phyloP scores from a whole-genome alignment of 2,113 vertebrate species.

The Peromyscus maniculatus region DNA sequence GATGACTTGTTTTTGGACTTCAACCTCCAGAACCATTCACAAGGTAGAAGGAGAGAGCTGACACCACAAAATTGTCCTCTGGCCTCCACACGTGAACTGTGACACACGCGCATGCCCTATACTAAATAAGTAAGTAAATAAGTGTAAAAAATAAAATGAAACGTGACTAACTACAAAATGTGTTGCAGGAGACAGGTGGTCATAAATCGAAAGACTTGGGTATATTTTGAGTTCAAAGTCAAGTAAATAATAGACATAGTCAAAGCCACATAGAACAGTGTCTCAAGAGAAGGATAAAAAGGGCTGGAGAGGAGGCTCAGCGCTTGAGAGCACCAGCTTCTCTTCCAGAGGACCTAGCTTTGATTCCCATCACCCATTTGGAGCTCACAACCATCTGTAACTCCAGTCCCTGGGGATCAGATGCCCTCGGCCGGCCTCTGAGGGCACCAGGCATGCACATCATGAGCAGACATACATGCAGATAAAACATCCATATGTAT shows the following conservation, averaged over 20 bases:
- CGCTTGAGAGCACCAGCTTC: too few relatives aligned
- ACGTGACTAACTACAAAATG: neutral
- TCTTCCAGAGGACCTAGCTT: neutral
- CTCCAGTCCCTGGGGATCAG: neutral
- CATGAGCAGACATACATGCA: neutral
- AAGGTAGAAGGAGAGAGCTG: neutral
- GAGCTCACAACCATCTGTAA: neutral
- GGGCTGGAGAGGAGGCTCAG: neutral
- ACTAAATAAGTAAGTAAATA: neutral
- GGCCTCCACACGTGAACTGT: neutral
- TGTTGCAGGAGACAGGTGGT: neutral
- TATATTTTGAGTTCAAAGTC: slow-evolving; percentile 16
- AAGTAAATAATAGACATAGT: neutral
- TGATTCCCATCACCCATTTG: neutral
- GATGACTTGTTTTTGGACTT: neutral
- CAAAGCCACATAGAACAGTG: neutral
- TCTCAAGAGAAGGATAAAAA: neutral
- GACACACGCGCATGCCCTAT: neutral
- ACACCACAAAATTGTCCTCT: neutral
- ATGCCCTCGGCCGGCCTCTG: neutral
- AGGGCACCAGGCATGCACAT: neutral
- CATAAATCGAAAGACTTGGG: neutral
- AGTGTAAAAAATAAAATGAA: neutral
- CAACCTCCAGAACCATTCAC: neutral
- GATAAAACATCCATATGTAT: neutral